Conservation (phyloP, 2,888 invertebrate species). For the Sicus ferrugineus region DNA sequence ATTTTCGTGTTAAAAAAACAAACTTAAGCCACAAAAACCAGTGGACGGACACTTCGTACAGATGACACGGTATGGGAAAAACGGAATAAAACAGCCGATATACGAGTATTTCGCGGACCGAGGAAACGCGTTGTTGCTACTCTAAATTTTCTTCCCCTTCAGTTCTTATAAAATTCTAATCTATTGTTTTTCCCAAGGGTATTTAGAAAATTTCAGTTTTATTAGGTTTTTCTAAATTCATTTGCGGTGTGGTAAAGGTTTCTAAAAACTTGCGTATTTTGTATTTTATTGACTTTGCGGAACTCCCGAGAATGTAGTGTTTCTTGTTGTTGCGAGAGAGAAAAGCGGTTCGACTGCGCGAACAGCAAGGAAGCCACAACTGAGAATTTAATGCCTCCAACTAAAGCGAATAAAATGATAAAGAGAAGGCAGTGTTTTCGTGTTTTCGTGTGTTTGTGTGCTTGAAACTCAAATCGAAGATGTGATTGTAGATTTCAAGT, state of each 20-base stretch:
- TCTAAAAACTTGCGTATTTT: conserved; percentile 54
- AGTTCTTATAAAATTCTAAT: conserved; percentile 35
- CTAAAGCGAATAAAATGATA: no score
- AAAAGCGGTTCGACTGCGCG: no score
- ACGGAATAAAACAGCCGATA: not conserved
- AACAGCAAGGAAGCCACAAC: no score
- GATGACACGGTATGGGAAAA: conserved; percentile 5
- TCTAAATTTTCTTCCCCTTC: no score
- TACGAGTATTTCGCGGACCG: no score
- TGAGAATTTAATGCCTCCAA: no score
- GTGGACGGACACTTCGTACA: conserved; percentile 32
- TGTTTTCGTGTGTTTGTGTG: no score
- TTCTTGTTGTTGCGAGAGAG: no score
- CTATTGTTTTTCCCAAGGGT: conserved; percentile 36
- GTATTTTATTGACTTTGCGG: conserved; percentile 4
- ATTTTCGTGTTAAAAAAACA: not conserved
- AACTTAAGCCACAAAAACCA: conserved; percentile 5
- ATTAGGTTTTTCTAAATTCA: conserved; percentile 29
- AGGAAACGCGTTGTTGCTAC: no score
- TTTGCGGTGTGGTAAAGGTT: conserved; percentile 58
- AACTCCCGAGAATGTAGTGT: not conserved
- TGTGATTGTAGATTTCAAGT: no score
- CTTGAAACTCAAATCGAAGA: no score
- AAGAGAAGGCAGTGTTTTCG: no score
- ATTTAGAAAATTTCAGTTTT: conserved; percentile 40